Base-by-base conservation (phyloP, 2,888 invertebrate species). In the Artemia sinica region DNA sequence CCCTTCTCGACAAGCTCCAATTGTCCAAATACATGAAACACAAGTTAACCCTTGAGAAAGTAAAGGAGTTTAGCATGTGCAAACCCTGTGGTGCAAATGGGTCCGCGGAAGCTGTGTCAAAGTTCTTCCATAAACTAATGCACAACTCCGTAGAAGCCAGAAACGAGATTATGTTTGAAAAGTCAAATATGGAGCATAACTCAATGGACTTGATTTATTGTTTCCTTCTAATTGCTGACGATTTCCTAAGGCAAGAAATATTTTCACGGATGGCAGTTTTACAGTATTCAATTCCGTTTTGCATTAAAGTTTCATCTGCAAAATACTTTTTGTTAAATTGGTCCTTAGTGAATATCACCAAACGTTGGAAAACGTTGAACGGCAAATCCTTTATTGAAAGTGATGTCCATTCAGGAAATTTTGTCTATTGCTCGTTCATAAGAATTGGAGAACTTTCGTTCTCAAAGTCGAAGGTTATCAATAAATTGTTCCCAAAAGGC, bases 81-180 rank as follows among this genome's bases (percentile, higher is more conserved):
- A 41, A 41, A 41, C 41, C 41, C 41, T 41, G 5, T 41, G 41
- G 41, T 41, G 41, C 41, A 41, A 41, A 41, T 5, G 41, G 41
- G 41, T 41, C 41, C 6, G 3, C 41, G 6, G 41, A 41, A 41
- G 41, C 41, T 41, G 41, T 41, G 41, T 41, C 41, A 6, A 41
- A 41, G 11, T 58, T 58, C 63, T 58, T 58, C 9, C 28, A 58
- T 58, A 58, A 58, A 58, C 9, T 58, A 58, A 58, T 58, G 63
- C 63, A 58, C 63, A 11, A 11, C 63, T 28, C n/a, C 28, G 63
- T 58, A 8, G 63, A 58, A n/a, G 63, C 63, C 3, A n/a, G 63
- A 11, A 18, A n/a, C 2, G 63, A 58, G 28, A n/a, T 58, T n/a
- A 10, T 58, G 28, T 10, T 28, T n/a, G 28, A 58, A n/a, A 28